Base-by-base conservation (phyloP, 2,888 invertebrate genomes). In the Plagiodera versicolora region DNA sequence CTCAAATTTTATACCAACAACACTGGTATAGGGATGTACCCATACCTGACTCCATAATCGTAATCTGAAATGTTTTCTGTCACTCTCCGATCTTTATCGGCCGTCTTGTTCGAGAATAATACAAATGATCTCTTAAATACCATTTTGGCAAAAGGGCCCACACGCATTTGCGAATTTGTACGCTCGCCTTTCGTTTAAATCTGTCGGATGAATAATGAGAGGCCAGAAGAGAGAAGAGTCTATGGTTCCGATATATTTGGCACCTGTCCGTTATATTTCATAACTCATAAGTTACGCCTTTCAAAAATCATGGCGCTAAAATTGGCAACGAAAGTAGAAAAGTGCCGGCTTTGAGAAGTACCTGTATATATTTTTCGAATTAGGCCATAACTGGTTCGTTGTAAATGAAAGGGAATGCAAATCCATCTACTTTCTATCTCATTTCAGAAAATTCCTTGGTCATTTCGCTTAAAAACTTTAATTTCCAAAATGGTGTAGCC, bases 201-300 rank as follows among this genome's bases (percentile, higher is more conserved):
- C 52, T 56, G 60, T 60, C 61, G 61, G 60, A 30, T 32, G 30
- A 48, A 61, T 61, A 61, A 61, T 61, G 53, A 61, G 35, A 61
- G 61, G 45, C 39, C 19, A 28, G 10, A 11, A 5, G 9, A 8
- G 52, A 8, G 19, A 24, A n/a, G n/a, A n/a, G n/a, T n/a, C n/a
- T n/a, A n/a, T n/a, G n/a, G n/a, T 44, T 44, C 44, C 32, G 39
- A 39, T 53, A 44, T 53, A 44, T 53, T 24, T 53, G 52, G 44
- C 52, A 44, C 52, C 52, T 53, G 52, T 44, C 52, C 16, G 44
- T 53, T 20, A 19, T 24, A 39, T 39, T 39, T 39, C 39, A 39
- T 32, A 32, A 32, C 32, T n/a, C 32, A 32, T 39, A 39, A 39
- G 39, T 39, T n/a, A 39, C 39, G 39, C 39, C 11, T 39, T 39